These are phyloP conservation scores for Dynastes grantii DNA, from an alignment of 2,888 invertebrate species.

Conservation along the genomic window DNA sequence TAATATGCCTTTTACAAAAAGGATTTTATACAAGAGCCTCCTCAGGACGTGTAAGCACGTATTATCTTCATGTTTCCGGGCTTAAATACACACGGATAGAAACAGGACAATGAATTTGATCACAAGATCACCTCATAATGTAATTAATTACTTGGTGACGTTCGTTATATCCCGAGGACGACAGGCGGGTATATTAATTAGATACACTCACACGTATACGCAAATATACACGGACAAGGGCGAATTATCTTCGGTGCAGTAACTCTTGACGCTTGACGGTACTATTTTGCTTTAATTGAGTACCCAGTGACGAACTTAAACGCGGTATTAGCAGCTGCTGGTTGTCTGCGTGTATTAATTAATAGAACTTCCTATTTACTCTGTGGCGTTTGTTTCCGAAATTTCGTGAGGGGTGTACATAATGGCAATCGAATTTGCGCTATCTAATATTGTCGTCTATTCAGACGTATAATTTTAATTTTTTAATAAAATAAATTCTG, in stretches of 20 bases:
- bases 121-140: constrained; percentile 1
- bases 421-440: no score
- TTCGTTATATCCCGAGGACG: not conserved
- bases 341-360: not conserved
- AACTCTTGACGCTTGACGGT: constrained; percentile 11
- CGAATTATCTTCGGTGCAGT: constrained; percentile 2
- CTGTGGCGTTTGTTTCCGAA: not conserved
- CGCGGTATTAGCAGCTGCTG: not conserved
- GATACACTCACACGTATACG: not conserved
- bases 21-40: no score
- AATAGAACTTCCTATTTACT: constrained; percentile 12
- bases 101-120: not conserved
- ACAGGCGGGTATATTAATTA: constrained; percentile 7
- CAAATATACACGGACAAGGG: not conserved
- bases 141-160: constrained; percentile 21
- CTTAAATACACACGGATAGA: not conserved
- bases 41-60: no score
- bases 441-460: no score
- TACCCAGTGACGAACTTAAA: constrained; percentile 1
- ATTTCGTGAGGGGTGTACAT: not conserved
- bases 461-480: no score
- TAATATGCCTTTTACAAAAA: no score
- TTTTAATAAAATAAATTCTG: no score
- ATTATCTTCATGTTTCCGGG: not conserved
- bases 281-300: constrained; percentile 8